Evolutionary conservation across 2,888 invertebrate genomes (phyloP), one percentile per base, ranked within the genome.

Genomic region (Spodoptera littoralis): DNA sequence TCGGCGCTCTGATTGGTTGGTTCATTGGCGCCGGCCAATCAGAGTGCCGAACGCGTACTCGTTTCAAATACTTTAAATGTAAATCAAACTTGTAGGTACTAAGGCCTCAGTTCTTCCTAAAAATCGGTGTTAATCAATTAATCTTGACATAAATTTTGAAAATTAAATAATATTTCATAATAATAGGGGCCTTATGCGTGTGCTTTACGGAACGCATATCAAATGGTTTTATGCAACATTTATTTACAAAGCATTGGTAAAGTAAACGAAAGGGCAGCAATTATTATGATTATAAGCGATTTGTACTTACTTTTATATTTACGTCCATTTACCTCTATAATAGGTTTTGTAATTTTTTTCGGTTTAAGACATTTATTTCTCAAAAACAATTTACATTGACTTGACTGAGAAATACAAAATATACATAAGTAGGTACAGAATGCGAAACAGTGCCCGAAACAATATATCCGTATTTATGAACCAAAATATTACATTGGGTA

Each of bases 241-340:
- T 44, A 71, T 36, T 36, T 36, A 36, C 36, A 6, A 43, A 57
- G 47, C n/a, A n/a, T 58, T 62, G n/a, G 42, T 12, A 57, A 53
- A 9, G 70, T 46, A 58, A 49, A 46, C 36, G 52, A 71, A 70
- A 75, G 71, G 76, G 71, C 58, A 30, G 55, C 56, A 36, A 71
- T 60, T 54, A 64, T 41, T 12, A 11, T 41, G 47, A 70, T 63
- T 51, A 36, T 36, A 24, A 65, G 56, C 44, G 30, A 18, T 11
- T 22, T 51, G 36, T 36, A 36, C 30, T 24, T 54, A 48, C 42
- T 55, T 57, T 57, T 46, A 48, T 36, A 43, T 30, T 44, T 24
- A 43, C 45, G 24, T 41, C 45, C 5, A 47, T 50, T 74, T 54
- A 44, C 42, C 63, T 27, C 51, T 11, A 18, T 11, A 56, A 49